Conservation (phyloP, 2,113 vertebrate genomes). For the Tetrax tetrax region DNA sequence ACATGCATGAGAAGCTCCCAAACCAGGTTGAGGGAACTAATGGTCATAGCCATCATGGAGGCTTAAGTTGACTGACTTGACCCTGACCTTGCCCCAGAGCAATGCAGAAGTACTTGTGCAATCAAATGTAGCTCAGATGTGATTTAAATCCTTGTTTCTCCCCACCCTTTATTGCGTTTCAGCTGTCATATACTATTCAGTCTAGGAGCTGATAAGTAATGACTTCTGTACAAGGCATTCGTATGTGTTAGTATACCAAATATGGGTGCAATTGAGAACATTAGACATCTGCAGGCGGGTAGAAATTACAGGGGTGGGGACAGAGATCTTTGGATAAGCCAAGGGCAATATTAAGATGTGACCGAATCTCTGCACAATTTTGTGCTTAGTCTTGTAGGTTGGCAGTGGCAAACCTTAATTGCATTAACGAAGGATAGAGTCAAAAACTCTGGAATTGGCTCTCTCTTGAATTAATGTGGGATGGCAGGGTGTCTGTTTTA, state of each 20-base stretch:
- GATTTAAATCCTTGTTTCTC: constrained; percentile 9
- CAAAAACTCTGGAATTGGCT: neutral
- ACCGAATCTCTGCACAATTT: neutral
- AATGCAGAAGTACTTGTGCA: constrained; percentile 3
- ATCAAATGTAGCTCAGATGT: neutral
- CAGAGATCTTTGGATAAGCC: constrained; percentile 14
- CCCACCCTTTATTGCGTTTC: constrained; percentile 14
- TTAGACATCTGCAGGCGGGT: neutral
- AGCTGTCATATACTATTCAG: constrained; percentile 22
- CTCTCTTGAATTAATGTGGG: neutral
- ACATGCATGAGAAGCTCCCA: accelerated
- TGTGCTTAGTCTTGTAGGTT: neutral
- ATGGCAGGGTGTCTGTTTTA: neutral
- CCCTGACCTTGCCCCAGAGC: neutral
- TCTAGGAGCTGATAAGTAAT: neutral
- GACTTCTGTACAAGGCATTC: neutral
- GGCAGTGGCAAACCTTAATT: neutral
- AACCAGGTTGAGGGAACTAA: neutral
- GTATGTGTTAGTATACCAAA: constrained; percentile 10
- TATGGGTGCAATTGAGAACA: neutral
- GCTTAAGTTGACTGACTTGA: neutral
- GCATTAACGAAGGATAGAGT: neutral
- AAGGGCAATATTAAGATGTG: neutral
- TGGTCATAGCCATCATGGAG: neutral
- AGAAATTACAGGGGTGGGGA: constrained; percentile 37